Base-by-base conservation (phyloP, 2,888 invertebrate genomes). In the Sepiola atlantica region DNA sequence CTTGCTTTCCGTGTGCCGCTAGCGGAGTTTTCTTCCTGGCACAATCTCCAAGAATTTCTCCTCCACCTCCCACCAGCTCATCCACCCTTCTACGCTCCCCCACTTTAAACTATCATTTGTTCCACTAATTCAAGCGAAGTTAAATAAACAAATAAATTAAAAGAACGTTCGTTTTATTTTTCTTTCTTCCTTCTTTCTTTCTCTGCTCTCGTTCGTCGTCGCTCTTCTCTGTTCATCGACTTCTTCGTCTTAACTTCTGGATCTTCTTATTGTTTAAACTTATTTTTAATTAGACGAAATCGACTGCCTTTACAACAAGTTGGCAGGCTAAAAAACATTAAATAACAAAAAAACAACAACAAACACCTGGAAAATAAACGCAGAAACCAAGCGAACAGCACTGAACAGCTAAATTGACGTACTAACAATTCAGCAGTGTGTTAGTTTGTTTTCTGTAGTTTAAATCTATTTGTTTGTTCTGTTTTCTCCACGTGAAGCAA, bases 211-310 rank as follows among this genome's bases (percentile, higher is more conserved):
- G 0, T 21, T 57, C 24, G 14, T 57, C 61, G 21, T 61, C 61
- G 0, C 21, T 28, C 61, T 77, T n/a, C n/a, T 14, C 18, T 77
- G n/a, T n/a, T 77, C 14, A 32, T 32, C n/a, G 16, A 32, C 10
- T 77, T 77, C 77, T 32, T 12, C 61, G 24, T 12, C n/a, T n/a
- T n/a, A n/a, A n/a, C n/a, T 10, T 32, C 1, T 4, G 1, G 4
- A 14, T 77, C 16, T 77, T 32, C 32, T 32, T 32, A 14, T n/a
- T n/a, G 12, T 16, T 32, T n/a, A 32, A 77, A 32, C 77, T 77
- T 77, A 77, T 77, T 77, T 77, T 32, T 77, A 77, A 77, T 77
- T 77, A 77, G 77, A 77, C 77, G 32, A 77, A 77, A 77, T 77
- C 77, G 77, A 77, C 77, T 18, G n/a, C 77, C 77, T 32, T 32